phyloP scores from a whole-genome alignment of 2,888 invertebrate genomes.

The Diaphora mendica region DNA sequence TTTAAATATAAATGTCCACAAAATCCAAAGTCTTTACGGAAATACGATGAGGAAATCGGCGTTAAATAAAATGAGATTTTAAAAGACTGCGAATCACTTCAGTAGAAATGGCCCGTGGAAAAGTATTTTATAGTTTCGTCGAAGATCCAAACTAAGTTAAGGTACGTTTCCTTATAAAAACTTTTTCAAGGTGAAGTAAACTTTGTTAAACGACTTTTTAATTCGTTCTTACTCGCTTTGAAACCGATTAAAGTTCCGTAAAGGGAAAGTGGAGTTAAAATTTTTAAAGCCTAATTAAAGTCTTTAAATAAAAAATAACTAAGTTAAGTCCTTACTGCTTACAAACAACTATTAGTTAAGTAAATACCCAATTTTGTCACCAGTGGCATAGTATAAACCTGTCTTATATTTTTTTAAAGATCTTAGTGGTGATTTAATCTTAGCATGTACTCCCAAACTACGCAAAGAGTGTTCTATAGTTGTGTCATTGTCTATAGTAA shows the following conservation, averaged over 20 bases:
- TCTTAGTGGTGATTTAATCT: too few species aligned
- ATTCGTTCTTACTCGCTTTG: conserved; percentile 56
- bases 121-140: conserved; percentile 50
- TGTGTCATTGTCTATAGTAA: too few species aligned
- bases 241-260: conserved; percentile 50
- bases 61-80: conserved; percentile 34
- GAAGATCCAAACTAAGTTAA: conserved; percentile 44
- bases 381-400: too few species aligned
- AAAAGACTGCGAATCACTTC: conserved; percentile 25
- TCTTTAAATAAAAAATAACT: conserved; percentile 4
- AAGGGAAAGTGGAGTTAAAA: conserved; percentile 26
- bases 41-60: conserved; percentile 13
- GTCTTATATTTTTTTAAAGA: too few species aligned
- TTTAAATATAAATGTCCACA: not conserved
- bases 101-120: conserved; percentile 41
- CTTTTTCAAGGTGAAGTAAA: conserved; percentile 57
- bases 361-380: not conserved
- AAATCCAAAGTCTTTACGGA: not conserved
- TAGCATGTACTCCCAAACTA: too few species aligned
- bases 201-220: conserved; percentile 56
- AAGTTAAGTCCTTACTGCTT: conserved; percentile 5
- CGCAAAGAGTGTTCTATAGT: too few species aligned
- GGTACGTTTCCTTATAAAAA: conserved; percentile 44
- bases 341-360: not conserved
- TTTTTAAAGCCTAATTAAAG: conserved; percentile 26